These are phyloP conservation scores for Sesia bembeciformis DNA, from an alignment of 2,888 invertebrate species.

Conservation along the genomic window DNA sequence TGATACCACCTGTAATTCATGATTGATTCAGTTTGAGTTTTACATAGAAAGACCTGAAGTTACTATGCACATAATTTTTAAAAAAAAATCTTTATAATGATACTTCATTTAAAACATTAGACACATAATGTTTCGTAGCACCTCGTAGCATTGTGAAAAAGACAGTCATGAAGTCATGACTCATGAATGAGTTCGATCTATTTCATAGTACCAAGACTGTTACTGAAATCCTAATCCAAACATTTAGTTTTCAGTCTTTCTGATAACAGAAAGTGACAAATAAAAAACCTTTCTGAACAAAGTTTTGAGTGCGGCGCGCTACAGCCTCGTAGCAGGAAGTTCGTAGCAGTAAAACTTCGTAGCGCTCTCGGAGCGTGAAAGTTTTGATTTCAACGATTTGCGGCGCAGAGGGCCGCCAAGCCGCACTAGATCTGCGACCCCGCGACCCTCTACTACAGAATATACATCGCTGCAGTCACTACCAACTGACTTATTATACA, in stretches of 20 bases:
- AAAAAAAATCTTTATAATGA: not conserved
- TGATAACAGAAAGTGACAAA: slow-evolving; percentile 70
- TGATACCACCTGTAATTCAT: too few relatives aligned
- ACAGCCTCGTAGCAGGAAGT: slow-evolving; percentile 72
- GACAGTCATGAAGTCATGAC: not conserved
- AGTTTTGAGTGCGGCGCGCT: slow-evolving; percentile 70
- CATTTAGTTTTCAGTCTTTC: slow-evolving; percentile 26
- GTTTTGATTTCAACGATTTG: slow-evolving; percentile 75
- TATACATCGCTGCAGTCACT: not conserved
- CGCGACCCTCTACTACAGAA: slow-evolving; percentile 28
- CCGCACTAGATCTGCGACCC: slow-evolving; percentile 61
- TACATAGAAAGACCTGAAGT: too few relatives aligned
- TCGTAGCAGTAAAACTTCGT: slow-evolving; percentile 74
- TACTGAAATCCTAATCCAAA: too few relatives aligned
- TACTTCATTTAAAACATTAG: not conserved
- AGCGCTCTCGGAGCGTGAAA: slow-evolving; percentile 74
- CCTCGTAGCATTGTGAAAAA: not conserved
- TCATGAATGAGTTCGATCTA: too few relatives aligned
- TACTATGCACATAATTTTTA: too few relatives aligned
- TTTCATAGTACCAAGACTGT: too few relatives aligned
- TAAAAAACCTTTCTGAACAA: slow-evolving; percentile 70
- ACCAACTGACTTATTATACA: slow-evolving; percentile 15
- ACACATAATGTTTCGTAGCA: not conserved
- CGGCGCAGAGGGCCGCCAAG: slow-evolving; percentile 65
- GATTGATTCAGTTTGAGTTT: too few relatives aligned